Evolutionary conservation across 2,113 vertebrate genomes (phyloP).

Genomic region (Seriola quinqueradiata): DNA sequence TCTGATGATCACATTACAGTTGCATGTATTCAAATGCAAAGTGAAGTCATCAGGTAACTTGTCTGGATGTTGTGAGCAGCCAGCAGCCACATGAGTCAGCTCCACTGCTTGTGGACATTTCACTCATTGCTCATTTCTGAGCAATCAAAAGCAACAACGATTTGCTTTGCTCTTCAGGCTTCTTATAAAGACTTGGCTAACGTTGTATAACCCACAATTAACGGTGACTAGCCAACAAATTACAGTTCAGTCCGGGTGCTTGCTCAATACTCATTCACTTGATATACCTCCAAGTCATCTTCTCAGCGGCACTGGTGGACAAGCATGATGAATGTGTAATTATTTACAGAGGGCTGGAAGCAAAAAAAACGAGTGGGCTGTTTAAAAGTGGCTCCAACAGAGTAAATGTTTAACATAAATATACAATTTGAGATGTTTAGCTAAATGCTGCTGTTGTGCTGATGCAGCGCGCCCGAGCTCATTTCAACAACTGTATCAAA

Average conservation of each 20-base stretch:
- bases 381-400: constrained; percentile 3
- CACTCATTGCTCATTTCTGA: neutral
- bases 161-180: neutral
- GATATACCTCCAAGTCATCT: constrained; percentile 23
- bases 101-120: neutral
- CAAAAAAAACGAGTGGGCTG: constrained; percentile 22
- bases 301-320: constrained; percentile 10
- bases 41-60: constrained; percentile 22
- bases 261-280: constrained; percentile 15
- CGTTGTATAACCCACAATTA: constrained; percentile 23
- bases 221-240: constrained; percentile 24
- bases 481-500: constrained; percentile 4
- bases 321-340: constrained; percentile 30
- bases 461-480: neutral
- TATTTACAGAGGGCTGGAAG: constrained; percentile 4
- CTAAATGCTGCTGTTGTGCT: neutral
- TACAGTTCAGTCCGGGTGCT: constrained; percentile 22
- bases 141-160: neutral
- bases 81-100: constrained; percentile 28
- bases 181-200: constrained; percentile 4
- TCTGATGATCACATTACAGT: neutral
- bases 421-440: neutral
- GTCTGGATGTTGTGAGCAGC: constrained; percentile 6
- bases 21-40: neutral
- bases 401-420: neutral